Evolutionary conservation across 2,888 invertebrate species (phyloP).

Genomic region (Automeris io): DNA sequence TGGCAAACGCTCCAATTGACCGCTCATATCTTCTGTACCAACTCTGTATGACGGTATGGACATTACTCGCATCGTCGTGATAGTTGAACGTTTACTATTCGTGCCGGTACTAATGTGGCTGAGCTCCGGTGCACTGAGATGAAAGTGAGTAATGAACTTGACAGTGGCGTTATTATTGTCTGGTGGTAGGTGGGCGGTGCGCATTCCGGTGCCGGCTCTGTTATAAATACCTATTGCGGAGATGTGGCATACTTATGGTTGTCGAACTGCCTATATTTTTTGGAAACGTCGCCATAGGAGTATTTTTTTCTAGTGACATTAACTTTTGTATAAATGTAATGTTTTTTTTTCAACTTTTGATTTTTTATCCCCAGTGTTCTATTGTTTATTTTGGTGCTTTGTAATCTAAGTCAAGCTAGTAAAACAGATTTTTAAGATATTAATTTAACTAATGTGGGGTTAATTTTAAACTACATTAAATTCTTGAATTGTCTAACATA

Average conservation of each 20-base stretch:
- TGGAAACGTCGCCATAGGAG: not conserved
- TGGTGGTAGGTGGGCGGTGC: conserved; percentile 43
- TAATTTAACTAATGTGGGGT: too few species aligned
- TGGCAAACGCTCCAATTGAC: not conserved
- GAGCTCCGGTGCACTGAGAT: conserved; percentile 12
- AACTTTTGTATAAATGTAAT: not conserved
- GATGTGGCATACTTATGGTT: conserved; percentile 21
- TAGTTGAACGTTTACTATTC: not conserved
- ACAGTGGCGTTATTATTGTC: conserved; percentile 61
- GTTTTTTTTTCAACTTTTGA: too few species aligned
- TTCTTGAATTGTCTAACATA: too few species aligned
- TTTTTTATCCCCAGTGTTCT: too few species aligned
- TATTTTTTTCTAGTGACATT: not conserved
- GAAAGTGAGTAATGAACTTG: conserved; percentile 67
- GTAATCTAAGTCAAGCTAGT: too few species aligned
- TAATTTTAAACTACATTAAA: too few species aligned
- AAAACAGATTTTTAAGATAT: too few species aligned
- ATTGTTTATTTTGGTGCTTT: too few species aligned
- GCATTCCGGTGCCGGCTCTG: conserved; percentile 40
- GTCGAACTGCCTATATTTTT: conserved; percentile 4
- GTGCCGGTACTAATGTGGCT: not conserved
- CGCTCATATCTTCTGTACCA: not conserved
- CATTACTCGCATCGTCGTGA: not conserved
- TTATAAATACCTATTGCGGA: conserved; percentile 42
- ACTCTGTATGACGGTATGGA: not conserved